phyloP scores from a whole-genome alignment of 2,797 vertebrate genomes.

The Pangasius larnaudii region DNA sequence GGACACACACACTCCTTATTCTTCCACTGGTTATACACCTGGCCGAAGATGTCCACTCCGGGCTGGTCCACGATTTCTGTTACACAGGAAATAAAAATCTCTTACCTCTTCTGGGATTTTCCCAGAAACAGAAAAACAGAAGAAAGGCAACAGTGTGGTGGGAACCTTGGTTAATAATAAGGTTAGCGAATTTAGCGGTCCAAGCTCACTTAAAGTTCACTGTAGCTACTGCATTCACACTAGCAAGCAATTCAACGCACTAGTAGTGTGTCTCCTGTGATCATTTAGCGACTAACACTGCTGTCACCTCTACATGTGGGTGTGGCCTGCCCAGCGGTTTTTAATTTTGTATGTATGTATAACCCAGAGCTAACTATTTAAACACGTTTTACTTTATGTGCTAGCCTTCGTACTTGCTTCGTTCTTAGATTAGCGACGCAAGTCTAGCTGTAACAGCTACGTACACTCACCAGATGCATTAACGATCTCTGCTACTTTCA shows the following conservation, averaged over 20 bases:
- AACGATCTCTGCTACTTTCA: not conserved
- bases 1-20: constrained; percentile 98
- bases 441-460: not conserved
- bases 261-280: too few species aligned
- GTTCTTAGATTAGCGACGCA: not conserved
- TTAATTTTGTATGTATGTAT: not conserved
- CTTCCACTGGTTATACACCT: constrained; percentile 99
- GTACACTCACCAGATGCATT: not conserved
- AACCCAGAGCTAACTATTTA: not conserved
- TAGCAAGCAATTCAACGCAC: not conserved
- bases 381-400: not conserved
- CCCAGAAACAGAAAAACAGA: too few species aligned
- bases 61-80: constrained; percentile 97
- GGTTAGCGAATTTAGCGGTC: not conserved
- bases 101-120: too few species aligned
- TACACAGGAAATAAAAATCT: not conserved
- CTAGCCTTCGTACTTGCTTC: not conserved
- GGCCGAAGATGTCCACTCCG: constrained; percentile 96
- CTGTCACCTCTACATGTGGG: not conserved
- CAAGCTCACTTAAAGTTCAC: not conserved
- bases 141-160: too few species aligned
- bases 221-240: not conserved
- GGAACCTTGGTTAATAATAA: not conserved
- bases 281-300: not conserved
- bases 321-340: not conserved